A percentile compares a stretch with the other conserved stretches of the same genome.
Evolutionary conservation across 2,797 vertebrate species (phyloP).

Genomic region (Malurus splendens): DNA sequence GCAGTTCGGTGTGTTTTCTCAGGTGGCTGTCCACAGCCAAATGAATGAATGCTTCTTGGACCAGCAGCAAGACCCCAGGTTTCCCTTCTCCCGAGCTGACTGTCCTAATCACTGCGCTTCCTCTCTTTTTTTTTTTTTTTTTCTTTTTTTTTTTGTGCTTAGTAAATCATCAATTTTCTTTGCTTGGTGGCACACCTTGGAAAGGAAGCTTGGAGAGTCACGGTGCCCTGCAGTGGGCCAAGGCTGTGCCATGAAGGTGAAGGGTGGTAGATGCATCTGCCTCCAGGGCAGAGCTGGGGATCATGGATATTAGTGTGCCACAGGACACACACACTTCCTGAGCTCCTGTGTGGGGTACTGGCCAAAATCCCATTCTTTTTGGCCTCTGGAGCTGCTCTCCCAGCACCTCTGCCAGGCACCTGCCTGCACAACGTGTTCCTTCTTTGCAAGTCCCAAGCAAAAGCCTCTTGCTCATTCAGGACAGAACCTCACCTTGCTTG

Average conservation of each 20-base stretch:
- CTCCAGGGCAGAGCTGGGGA: background rate
- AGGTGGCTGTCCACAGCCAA: background rate
- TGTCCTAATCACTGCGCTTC: background rate
- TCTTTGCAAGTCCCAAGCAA: background rate
- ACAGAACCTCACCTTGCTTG: fast-evolving
- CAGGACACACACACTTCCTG: background rate
- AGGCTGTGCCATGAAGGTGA: background rate
- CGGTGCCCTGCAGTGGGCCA: fast-evolving
- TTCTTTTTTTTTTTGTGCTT: background rate
- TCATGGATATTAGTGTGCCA: fast-evolving
- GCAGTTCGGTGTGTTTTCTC: background rate
- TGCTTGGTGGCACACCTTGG: background rate
- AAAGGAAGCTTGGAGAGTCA: background rate
- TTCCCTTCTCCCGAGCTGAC: background rate
- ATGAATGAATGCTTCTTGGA: background rate
- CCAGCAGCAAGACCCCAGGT: background rate
- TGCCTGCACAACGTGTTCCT: fast-evolving
- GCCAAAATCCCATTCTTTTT: background rate
- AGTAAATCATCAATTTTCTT: background rate
- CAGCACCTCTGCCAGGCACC: background rate
- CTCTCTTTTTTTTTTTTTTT: no score
- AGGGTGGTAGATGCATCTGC: background rate
- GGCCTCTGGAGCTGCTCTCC: background rate
- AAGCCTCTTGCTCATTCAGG: background rate
- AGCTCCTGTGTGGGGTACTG: fast-evolving